A percentile compares a stretch with the other conserved stretches of the same genome.
These are phyloP conservation scores for Digitonthophagus gazella DNA, from an alignment of 2,888 invertebrate species.

Conservation along the genomic window DNA sequence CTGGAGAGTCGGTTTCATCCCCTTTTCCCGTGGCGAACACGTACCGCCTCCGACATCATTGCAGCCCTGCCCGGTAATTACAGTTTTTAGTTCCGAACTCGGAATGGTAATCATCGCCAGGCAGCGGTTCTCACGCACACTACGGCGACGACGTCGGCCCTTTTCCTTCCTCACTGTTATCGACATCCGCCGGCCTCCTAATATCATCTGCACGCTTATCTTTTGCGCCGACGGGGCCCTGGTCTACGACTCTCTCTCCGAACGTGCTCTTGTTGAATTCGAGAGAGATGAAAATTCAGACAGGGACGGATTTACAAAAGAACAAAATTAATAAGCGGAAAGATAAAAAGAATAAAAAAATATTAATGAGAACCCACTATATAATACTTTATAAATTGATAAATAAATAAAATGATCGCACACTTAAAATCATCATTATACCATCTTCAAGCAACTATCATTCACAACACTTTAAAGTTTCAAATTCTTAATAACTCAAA, in stretches of 20 bases:
- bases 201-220: slow-evolving; percentile 17
- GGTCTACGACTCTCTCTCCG: slow-evolving; percentile 5
- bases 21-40: slow-evolving; percentile 10
- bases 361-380: too few species aligned
- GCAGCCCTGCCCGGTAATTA: slow-evolving; percentile 15
- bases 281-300: not conserved
- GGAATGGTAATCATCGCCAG: slow-evolving; percentile 17
- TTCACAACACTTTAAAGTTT: too few species aligned
- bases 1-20: not conserved
- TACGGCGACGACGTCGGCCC: not conserved
- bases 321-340: too few species aligned
- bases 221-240: slow-evolving; percentile 3
- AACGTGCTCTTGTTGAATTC: slow-evolving; percentile 4
- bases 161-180: slow-evolving; percentile 15
- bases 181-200: slow-evolving; percentile 14
- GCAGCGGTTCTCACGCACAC: slow-evolving; percentile 15
- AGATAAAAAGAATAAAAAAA: too few species aligned
- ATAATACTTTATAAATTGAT: too few species aligned
- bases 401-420: too few species aligned
- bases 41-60: slow-evolving; percentile 14
- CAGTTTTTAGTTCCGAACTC: slow-evolving; percentile 16
- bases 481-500: too few species aligned
- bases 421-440: too few species aligned
- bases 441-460: too few species aligned
- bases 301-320: not conserved